Base-by-base conservation (phyloP, 2,113 vertebrate species). In the Silurus asotus region DNA sequence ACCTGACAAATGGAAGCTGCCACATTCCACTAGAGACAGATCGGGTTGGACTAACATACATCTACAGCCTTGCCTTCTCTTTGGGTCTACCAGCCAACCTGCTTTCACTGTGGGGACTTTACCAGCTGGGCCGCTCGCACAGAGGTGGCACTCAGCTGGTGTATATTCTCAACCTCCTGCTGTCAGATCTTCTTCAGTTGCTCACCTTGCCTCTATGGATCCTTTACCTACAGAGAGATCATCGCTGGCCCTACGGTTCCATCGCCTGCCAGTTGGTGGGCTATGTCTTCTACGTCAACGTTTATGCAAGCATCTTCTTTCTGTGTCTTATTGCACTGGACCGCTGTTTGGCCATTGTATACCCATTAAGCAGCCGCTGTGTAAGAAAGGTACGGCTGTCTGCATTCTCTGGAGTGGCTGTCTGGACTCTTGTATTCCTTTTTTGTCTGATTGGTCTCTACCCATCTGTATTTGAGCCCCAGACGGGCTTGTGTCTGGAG, bases 191-290 rank as follows among this genome's bases (percentile, higher is more conserved):
- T 23, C 92, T 96, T 59, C 93, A 96, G 89, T 91, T 94, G 69
- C 88, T 95, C 82, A 95, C 92, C 2, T 82, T 96, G 56, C 95
- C 95, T 4, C 91, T 96, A 53, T 95, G 96, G 94, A 95, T 95
- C 37, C 79, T 94, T 13, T 94, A 94, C 84, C 91, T 94, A 8
- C 92, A 92, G 48, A 82, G 90, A 0, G 80, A 48, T 0, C 94
- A 95, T 85, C 67, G 10, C 14, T 94, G 94, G 93, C 84, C 86
- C 8, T 92, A 94, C 0, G 87, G 92, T 0, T 85, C 84, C 0
- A 55, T 86, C 0, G 74, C 92, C 37, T 96, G 95, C 10, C 88
- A 91, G 80, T 84, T 94, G 13, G 92, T 94, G 28, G 91, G 93
- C 19, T 93, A 95, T 0, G 91, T 94, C 17, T 96, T 95, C 82